These are phyloP conservation scores for Potorous gilbertii DNA, from an alignment of 2,797 vertebrate species.

Conservation along the genomic window DNA sequence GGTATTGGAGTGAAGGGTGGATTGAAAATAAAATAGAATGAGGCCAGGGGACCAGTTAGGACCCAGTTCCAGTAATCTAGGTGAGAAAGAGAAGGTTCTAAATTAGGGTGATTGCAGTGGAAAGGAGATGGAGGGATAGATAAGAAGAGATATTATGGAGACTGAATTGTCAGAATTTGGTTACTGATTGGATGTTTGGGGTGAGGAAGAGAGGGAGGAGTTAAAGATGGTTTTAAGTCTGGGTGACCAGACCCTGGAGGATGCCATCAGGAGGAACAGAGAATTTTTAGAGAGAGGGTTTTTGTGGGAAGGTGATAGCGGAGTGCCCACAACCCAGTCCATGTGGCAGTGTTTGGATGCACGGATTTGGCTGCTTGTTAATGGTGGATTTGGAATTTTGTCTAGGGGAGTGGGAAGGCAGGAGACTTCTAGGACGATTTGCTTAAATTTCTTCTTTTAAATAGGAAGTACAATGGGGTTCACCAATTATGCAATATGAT, in stretches of 20 bases:
- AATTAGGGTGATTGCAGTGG: background rate
- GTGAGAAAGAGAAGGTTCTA: background rate
- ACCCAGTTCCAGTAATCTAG: background rate
- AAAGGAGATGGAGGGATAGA: background rate
- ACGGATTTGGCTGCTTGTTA: background rate
- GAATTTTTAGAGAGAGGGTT: background rate
- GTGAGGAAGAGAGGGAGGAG: background rate
- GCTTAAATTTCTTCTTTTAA: constrained; percentile 35
- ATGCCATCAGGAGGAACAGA: background rate
- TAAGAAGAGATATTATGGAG: background rate
- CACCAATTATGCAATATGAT: constrained; percentile 60
- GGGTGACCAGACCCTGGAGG: background rate
- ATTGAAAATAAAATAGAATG: background rate
- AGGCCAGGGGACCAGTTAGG: background rate
- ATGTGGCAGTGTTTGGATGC: background rate
- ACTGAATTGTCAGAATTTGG: background rate
- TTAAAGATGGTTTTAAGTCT: background rate
- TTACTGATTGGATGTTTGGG: background rate
- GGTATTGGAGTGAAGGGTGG: background rate
- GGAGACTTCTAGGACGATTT: background rate
- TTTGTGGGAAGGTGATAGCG: background rate
- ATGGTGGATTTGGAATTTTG: background rate
- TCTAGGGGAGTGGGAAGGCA: background rate
- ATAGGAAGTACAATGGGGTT: constrained; percentile 28
- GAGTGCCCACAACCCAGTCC: background rate